These are phyloP conservation scores for Bambusicola thoracicus DNA, from an alignment of 2,113 vertebrate genomes.

Conservation along the genomic window DNA sequence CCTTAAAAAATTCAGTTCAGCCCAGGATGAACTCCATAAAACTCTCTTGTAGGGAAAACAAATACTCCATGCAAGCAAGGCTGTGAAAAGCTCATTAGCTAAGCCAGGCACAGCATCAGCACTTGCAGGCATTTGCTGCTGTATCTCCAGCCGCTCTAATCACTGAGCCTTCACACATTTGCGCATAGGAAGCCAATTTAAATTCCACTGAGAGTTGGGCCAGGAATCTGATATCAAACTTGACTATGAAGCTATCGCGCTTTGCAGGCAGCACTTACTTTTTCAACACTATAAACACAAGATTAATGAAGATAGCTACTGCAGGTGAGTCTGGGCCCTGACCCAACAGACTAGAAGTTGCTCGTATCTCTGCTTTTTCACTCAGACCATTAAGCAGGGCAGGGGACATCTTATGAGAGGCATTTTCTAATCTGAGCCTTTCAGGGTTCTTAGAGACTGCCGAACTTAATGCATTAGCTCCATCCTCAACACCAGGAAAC, in stretches of 20 bases:
- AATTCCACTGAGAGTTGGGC: background rate
- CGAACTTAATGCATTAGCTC: background rate
- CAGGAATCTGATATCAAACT: background rate
- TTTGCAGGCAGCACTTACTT: background rate
- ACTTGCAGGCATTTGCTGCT: background rate
- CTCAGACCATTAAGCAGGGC: conserved; percentile 13
- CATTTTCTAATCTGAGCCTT: background rate
- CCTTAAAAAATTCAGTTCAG: background rate
- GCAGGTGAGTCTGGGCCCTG: background rate
- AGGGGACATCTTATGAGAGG: background rate
- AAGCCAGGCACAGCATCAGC: background rate
- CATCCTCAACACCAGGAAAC: background rate
- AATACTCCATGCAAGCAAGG: background rate
- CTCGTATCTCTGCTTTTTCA: background rate
- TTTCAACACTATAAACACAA: background rate
- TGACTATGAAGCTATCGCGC: background rate
- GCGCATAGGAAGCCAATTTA: background rate
- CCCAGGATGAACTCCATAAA: background rate
- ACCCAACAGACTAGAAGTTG: background rate
- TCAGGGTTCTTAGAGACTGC: background rate
- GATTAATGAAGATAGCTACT: conserved; percentile 4
- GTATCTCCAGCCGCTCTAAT: background rate
- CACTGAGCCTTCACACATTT: background rate
- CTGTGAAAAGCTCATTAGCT: conserved; percentile 1
- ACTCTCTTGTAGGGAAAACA: background rate